phyloP scores from a whole-genome alignment of 2,797 vertebrate genomes.

The Botia almorhae region DNA sequence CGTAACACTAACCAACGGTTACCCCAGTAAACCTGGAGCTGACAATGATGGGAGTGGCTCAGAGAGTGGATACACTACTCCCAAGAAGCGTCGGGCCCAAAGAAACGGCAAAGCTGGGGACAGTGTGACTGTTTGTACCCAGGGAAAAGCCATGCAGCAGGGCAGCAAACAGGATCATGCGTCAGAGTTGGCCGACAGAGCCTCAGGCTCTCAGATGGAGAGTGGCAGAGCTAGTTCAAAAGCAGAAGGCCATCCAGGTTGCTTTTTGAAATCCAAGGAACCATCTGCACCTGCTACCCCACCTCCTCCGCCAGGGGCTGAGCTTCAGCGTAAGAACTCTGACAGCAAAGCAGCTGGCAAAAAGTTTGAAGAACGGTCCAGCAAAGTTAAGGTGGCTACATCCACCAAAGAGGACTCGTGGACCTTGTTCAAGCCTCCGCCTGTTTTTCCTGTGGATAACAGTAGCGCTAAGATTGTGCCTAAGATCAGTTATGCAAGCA shows the following conservation, averaged over 20 bases:
- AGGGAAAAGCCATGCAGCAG: slow-evolving; percentile 87
- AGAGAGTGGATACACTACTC: slow-evolving; percentile 93
- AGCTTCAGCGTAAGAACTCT: slow-evolving; percentile 87
- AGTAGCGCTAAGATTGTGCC: slow-evolving; percentile 99
- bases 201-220: slow-evolving; percentile 79
- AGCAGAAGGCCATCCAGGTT: slow-evolving; percentile 66
- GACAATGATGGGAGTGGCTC: slow-evolving; percentile 96
- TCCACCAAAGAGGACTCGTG: slow-evolving; percentile 95
- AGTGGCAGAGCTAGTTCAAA: slow-evolving; percentile 77
- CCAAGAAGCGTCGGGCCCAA: slow-evolving; percentile 92
- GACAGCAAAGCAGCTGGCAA: slow-evolving; percentile 89
- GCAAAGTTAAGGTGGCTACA: slow-evolving; percentile 87
- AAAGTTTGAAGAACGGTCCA: slow-evolving; percentile 89
- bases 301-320: slow-evolving; percentile 66
- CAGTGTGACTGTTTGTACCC: slow-evolving; percentile 80
- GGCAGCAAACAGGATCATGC: slow-evolving; percentile 73
- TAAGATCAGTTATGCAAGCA: slow-evolving; percentile 99
- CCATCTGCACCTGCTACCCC: slow-evolving; percentile 71
- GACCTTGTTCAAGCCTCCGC: slow-evolving; percentile 98
- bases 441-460: slow-evolving; percentile 99
- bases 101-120: slow-evolving; percentile 88
- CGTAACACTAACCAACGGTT: slow-evolving; percentile 91
- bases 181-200: slow-evolving; percentile 78
- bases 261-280: slow-evolving; percentile 67
- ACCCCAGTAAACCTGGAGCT: slow-evolving; percentile 79